phyloP scores from a whole-genome alignment of 1,140 invertebrate species.

The Wasmannia auropunctata region DNA sequence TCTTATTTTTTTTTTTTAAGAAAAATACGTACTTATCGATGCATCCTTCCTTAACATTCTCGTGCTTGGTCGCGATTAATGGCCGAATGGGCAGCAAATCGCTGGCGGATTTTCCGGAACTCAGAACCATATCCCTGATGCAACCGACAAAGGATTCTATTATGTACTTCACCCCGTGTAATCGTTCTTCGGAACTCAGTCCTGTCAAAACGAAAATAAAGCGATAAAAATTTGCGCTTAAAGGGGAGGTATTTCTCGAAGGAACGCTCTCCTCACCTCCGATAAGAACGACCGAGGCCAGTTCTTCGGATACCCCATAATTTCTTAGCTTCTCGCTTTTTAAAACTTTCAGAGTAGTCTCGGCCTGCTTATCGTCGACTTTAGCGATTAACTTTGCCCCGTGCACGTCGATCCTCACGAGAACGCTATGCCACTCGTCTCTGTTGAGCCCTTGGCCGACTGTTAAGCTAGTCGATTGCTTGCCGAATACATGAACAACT shows the following conservation, averaged over 20 bases:
- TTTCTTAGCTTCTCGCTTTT: conserved; percentile 92
- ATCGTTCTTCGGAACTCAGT: conserved; percentile 92
- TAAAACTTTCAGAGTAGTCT: conserved; percentile 92
- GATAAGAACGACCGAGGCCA: conserved; percentile 94
- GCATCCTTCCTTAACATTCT: conserved; percentile 94
- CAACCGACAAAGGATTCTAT: conserved; percentile 97
- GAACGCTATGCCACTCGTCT: conserved; percentile 95
- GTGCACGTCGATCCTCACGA: conserved; percentile 93
- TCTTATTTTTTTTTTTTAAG: not conserved
- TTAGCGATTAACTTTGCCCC: conserved; percentile 92
- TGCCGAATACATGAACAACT: conserved; percentile 95
- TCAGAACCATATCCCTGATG: conserved; percentile 93
- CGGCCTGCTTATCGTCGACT: conserved; percentile 92
- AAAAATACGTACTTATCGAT: conserved; percentile 88
- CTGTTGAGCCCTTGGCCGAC: conserved; percentile 95
- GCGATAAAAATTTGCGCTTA: not conserved
- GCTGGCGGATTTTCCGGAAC: conserved; percentile 92
- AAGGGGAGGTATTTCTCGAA: not conserved
- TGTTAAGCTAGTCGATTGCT: conserved; percentile 92
- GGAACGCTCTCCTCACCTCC: conserved; percentile 88
- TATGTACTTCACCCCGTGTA: conserved; percentile 95
- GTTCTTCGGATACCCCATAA: conserved; percentile 93
- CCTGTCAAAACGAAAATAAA: conserved; percentile 84
- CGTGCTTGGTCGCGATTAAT: conserved; percentile 93
- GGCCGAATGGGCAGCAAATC: conserved; percentile 92